Base-by-base conservation (phyloP, 1,140 invertebrate species). In the Nephila pilipes region DNA sequence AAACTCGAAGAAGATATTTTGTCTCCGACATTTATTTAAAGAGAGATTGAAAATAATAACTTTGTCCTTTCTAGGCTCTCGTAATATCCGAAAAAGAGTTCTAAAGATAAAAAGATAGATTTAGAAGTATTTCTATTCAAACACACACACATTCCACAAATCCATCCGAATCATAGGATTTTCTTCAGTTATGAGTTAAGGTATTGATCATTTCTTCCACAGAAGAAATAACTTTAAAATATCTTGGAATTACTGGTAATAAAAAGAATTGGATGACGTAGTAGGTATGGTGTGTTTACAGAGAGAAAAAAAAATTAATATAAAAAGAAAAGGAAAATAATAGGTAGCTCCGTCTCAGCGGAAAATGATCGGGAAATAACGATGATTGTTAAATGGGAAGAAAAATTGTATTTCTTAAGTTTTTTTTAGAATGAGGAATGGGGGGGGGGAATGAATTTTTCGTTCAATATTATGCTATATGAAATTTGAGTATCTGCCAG, bases 321-420 rank as follows among this genome's bases (percentile, higher is more conserved):
- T 6, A 14, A 32, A 18, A 75, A 14, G 18, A 75, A 32, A 32
- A 75, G 32, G 32, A 32, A 75, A 75, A 32, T 32, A 75, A 36
- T 36, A 75, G 16, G 1, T 16, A 36, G 36, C 12, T 32, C 25
- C 29, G 6, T 75, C 18, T 75, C 29, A 75, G 16, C 6, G 20
- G 38, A 57, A 83, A 83, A 83, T 83, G 46, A 83, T 83, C 25
- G 81, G 12, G 25, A 83, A 83, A 83, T 83, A 83, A 83, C n/a
- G 81, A 46, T 22, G 54, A 55, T 83, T 83, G 81, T 29, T 54
- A 25, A 55, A 55, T 54, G n/a, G 12, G 12, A 83, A 55, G 54
- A 83, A 29, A 83, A 83, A 83, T 75, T 32, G 69, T 32, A 18
- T 69, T 69, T 69, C 69, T 20, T 36, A 0, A 4, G 0, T 32